A percentile compares a stretch with the other conserved stretches of the same genome.
Conservation (phyloP, 2,797 vertebrate species). For the Diplodus sargus region DNA sequence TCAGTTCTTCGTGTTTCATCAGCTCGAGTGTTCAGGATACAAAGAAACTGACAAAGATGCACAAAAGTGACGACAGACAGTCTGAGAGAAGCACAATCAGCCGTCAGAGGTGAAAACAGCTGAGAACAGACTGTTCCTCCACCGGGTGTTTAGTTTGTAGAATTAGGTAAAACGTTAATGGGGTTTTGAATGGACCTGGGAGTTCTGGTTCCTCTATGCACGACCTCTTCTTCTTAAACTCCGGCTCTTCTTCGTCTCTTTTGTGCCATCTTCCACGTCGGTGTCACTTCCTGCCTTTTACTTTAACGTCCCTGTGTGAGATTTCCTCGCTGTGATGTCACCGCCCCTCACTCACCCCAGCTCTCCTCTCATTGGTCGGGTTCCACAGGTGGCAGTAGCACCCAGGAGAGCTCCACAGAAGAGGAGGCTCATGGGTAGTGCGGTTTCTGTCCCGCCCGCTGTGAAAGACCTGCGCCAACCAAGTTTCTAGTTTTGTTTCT, state of each 20-base stretch:
- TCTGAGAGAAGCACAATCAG: not conserved
- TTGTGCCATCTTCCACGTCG: not conserved
- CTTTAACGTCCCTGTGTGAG: not conserved
- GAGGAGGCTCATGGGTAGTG: slow-evolving; percentile 85
- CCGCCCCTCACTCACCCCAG: slow-evolving; percentile 44
- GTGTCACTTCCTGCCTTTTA: not conserved
- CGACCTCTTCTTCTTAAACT: not conserved
- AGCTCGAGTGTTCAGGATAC: not conserved
- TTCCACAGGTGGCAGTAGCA: slow-evolving; percentile 82
- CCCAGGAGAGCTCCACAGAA: slow-evolving; percentile 81
- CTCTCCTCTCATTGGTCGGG: slow-evolving; percentile 76
- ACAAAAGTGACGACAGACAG: not conserved
- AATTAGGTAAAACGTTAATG: not conserved
- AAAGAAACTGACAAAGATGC: not conserved
- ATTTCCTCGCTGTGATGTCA: slow-evolving; percentile 21
- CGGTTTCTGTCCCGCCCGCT: slow-evolving; percentile 44
- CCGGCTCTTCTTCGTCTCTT: slow-evolving; percentile 14
- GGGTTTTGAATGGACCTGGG: not conserved
- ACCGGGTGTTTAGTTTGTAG: not conserved
- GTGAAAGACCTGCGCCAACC: slow-evolving; percentile 23
- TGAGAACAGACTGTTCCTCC: no score
- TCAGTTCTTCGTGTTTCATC: not conserved
- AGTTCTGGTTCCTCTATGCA: not conserved
- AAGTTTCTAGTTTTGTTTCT: slow-evolving; percentile 21
- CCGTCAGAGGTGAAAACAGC: not conserved